Evolutionary conservation across 1,140 invertebrate species (phyloP).

Genomic region (Cyrtorhinus lividipennis): DNA sequence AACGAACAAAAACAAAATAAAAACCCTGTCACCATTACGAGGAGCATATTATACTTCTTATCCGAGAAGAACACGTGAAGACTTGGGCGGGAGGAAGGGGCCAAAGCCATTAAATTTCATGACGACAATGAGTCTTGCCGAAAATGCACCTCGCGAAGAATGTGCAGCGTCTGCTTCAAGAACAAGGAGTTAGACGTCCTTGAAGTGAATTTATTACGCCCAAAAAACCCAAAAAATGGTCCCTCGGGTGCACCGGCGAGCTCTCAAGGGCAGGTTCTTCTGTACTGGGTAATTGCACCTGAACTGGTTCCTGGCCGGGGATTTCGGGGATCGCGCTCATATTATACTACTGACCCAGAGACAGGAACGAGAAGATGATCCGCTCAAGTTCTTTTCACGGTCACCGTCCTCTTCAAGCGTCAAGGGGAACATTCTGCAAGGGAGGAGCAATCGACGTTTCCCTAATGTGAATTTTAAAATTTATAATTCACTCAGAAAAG

Average conservation of each 20-base stretch:
- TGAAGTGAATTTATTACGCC: neutral
- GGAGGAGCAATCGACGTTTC: no score
- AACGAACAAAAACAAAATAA: neutral
- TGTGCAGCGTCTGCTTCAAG: neutral
- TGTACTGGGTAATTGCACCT: neutral
- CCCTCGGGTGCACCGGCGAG: neutral
- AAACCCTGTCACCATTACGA: neutral
- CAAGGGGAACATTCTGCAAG: no score
- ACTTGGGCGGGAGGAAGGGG: neutral
- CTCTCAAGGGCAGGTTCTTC: neutral
- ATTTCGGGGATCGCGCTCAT: neutral
- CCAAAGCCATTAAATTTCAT: neutral
- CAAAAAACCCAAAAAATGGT: neutral
- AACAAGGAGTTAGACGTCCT: neutral
- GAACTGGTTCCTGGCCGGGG: neutral
- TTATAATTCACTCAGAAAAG: no score
- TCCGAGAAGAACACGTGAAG: neutral
- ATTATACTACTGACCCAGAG: neutral
- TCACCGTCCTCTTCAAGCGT: no score
- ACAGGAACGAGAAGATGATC: no score
- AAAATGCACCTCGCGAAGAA: neutral
- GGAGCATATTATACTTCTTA: neutral
- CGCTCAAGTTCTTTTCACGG: no score
- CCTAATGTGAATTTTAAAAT: no score
- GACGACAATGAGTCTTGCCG: neutral